Evolutionary conservation across 1,140 invertebrate species (phyloP), one percentile per base, ranked within the genome.

Genomic region (Drosophila tani): DNA sequence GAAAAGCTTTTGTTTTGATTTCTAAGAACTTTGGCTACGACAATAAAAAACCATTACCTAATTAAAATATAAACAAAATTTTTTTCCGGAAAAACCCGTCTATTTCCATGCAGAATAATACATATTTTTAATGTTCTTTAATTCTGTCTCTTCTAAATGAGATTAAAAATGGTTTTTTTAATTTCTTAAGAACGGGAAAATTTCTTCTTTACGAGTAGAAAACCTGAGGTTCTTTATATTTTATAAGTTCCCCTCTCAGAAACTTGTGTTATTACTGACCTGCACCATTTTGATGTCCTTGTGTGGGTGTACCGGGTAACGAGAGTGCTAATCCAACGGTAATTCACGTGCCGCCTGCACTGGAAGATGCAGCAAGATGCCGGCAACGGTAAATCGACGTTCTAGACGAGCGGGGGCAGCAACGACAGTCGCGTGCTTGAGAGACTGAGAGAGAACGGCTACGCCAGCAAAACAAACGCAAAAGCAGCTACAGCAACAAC

Each of bases 271-370:
- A 5, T 64, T 41, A 69, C 82, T 81, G 27, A 84, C 82, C 82
- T 84, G 82, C 43, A 84, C 82, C 82, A 84, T 84, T 85, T 78
- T 83, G 32, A 14, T 51, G 27, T 70, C 24, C 41, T 63, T 46
- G 32, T 19, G 40, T 29, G 68, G 27, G 35, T 21, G 43, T 58
- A 38, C 35, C 43, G 45, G 40, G 15, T 43, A 24, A 17, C 32
- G 19, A 3, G 27, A 41, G 27, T 69, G 27, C 63, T 69, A 67
- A 69, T 69, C 66, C 66, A 67, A 50, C 15, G 62, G 27, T 15
- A 17, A n/a, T 43, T 24, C 15, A 24, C 47, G 14, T 21, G 29
- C 62, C 46, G 46, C 62, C 17, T 43, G 24, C 27, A 35, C 38
- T 27, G 9, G 4, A 49, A 57, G 24, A 24, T 38, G 15, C 53